Percentiles rank a stretch among this genome's conserved stretches.
Evolutionary conservation across 1,140 invertebrate species (phyloP).

Genomic region (Asobara japonica): DNA sequence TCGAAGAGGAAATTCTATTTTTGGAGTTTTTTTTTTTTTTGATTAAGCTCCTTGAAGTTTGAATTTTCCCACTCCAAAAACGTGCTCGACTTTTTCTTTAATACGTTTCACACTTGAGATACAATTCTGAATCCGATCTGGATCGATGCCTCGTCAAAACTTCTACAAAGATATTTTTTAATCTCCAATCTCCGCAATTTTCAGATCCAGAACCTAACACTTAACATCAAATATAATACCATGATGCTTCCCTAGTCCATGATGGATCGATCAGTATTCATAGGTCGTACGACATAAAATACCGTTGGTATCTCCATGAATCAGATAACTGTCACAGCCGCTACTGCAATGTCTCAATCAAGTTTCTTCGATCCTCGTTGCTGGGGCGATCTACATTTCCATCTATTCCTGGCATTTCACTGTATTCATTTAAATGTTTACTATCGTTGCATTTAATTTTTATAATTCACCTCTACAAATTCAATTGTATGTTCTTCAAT

Average conservation of each 20-base stretch:
- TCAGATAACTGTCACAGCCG: constrained; percentile 68
- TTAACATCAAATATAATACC: constrained; percentile 6
- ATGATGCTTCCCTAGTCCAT: constrained; percentile 8
- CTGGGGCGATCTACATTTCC: neutral
- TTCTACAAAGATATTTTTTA: neutral
- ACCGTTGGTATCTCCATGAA: constrained; percentile 68
- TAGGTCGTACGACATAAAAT: constrained; percentile 68
- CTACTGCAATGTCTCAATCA: constrained; percentile 65
- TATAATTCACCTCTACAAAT: too few species aligned
- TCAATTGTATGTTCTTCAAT: too few species aligned
- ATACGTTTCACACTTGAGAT: too few species aligned
- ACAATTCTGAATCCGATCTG: too few species aligned
- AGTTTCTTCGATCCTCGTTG: constrained; percentile 29
- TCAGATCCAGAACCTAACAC: neutral
- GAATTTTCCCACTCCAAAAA: too few species aligned
- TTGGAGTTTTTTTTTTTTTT: neutral
- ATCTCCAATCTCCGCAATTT: constrained; percentile 8
- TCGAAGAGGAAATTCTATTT: neutral
- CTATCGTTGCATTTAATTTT: neutral
- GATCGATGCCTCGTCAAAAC: too few species aligned
- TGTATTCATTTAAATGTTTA: neutral
- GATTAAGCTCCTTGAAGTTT: too few species aligned
- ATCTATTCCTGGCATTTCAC: constrained; percentile 19
- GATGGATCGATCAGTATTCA: constrained; percentile 67
- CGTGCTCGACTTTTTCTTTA: too few species aligned